A percentile compares a stretch with the other conserved stretches of the same genome.
These are phyloP conservation scores for Nothocercus julius DNA, from an alignment of 2,113 vertebrate genomes.

Conservation along the genomic window DNA sequence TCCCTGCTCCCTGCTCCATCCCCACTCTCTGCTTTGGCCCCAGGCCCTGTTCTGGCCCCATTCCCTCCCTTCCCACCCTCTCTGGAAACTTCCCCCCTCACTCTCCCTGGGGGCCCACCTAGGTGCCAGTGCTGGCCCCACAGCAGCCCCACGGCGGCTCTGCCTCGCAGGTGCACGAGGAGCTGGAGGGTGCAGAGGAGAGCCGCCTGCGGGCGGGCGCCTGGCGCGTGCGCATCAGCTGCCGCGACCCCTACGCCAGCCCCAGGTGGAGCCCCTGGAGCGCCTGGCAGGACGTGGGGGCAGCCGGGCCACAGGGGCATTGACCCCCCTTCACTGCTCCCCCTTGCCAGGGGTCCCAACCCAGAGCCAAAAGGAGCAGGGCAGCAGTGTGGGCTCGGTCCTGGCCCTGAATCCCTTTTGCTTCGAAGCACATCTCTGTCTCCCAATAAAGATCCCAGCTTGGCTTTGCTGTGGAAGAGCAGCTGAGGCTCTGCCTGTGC, in stretches of 20 bases:
- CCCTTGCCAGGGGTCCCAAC: too few relatives aligned
- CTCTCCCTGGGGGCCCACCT: too few relatives aligned
- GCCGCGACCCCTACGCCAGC: constrained; percentile 10
- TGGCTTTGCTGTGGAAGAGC: neutral
- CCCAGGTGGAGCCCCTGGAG: constrained; percentile 50
- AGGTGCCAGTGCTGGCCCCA: too few relatives aligned
- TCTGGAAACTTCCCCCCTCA: rapidly evolving
- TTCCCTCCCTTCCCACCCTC: neutral
- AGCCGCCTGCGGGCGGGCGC: rapidly evolving
- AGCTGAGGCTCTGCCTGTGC: rapidly evolving
- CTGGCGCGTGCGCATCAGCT: constrained; percentile 17
- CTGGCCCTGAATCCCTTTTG: too few relatives aligned
- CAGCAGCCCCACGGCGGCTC: neutral
- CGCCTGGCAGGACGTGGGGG: neutral
- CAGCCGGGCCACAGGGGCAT: rapidly evolving
- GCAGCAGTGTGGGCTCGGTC: too few relatives aligned
- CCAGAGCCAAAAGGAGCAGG: rapidly evolving
- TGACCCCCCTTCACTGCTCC: neutral
- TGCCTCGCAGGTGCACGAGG: neutral
- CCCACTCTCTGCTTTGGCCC: neutral
- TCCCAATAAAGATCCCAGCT: neutral
- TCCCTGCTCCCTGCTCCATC: rapidly evolving
- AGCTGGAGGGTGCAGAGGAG: neutral
- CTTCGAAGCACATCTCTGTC: neutral
- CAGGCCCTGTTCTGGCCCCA: neutral